phyloP scores from a whole-genome alignment of 2,888 invertebrate species.

The Pandemis corylana region DNA sequence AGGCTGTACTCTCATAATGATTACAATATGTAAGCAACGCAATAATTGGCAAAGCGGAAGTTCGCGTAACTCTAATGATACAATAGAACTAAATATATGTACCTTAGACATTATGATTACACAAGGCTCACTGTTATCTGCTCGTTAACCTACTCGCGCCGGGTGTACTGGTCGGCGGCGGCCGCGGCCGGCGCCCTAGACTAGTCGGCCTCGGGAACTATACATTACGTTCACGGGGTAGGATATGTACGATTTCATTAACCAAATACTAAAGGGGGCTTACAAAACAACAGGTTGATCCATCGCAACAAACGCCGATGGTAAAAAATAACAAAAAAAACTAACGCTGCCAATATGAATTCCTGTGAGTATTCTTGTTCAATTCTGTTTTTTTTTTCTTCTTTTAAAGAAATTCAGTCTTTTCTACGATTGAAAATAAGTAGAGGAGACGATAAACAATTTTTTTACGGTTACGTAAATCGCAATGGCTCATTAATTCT shows the following conservation, averaged over 20 bases:
- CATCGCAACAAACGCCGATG: constrained; percentile 74
- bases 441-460: constrained; percentile 67
- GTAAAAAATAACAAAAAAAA: constrained; percentile 60
- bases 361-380: constrained; percentile 77
- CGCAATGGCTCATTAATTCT: constrained; percentile 73
- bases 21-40: constrained; percentile 82
- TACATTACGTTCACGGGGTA: constrained; percentile 73
- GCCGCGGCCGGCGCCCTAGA: constrained; percentile 49
- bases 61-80: constrained; percentile 83
- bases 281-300: constrained; percentile 71
- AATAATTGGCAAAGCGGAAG: constrained; percentile 84
- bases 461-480: constrained; percentile 69
- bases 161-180: constrained; percentile 56
- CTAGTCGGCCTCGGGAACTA: constrained; percentile 64
- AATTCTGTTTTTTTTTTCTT: constrained; percentile 69
- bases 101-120: constrained; percentile 83
- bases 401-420: constrained; percentile 72
- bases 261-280: constrained; percentile 63
- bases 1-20: constrained; percentile 83
- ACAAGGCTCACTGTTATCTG: constrained; percentile 79
- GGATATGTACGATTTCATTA: constrained; percentile 82
- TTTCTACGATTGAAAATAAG: constrained; percentile 77
- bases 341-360: constrained; percentile 67
- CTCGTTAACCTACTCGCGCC: constrained; percentile 66
- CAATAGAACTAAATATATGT: constrained; percentile 84